phyloP scores from a whole-genome alignment of 37 sponge, comb jelly and placozoan genomes.

The Tethya wilhelma region DNA sequence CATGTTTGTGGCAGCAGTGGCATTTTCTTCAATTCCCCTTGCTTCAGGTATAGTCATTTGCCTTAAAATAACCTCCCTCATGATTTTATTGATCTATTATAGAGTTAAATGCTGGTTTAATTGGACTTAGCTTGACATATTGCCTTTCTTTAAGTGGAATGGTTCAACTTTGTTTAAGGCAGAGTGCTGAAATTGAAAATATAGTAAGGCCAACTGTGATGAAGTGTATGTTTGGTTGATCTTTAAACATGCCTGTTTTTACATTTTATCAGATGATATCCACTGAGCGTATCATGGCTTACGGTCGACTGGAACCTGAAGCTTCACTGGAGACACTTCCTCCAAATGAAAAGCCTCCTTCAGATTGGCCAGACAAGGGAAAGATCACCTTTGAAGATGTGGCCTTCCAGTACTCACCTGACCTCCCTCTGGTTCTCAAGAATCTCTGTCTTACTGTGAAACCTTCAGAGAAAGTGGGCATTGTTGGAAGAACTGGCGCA shows the following conservation, averaged over 20 bases:
- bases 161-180: constrained; percentile 75
- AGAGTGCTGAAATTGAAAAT: constrained; percentile 85
- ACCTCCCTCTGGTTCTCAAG: constrained; percentile 68
- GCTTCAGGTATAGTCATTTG: constrained; percentile 40
- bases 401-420: constrained; percentile 39
- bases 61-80: no score
- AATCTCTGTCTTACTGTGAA: constrained; percentile 43
- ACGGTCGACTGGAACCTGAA: constrained; percentile 55
- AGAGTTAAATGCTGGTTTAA: constrained; percentile 55
- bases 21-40: constrained; percentile 62
- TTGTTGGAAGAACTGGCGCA: constrained; percentile 95
- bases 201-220: constrained; percentile 61
- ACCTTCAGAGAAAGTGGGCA: constrained; percentile 81
- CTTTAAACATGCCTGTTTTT: no score
- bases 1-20: constrained; percentile 57
- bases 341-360: constrained; percentile 35
- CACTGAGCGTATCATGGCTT: constrained; percentile 76
- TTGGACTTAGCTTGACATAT: constrained; percentile 77
- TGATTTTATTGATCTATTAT: no score
- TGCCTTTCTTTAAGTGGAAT: constrained; percentile 65
- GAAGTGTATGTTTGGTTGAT: no score
- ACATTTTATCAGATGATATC: constrained; percentile 91
- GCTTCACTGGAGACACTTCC: constrained; percentile 45
- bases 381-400: constrained; percentile 40
- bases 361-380: constrained; percentile 74